phyloP scores from a whole-genome alignment of 2,113 vertebrate species.

The Orcinus orca region DNA sequence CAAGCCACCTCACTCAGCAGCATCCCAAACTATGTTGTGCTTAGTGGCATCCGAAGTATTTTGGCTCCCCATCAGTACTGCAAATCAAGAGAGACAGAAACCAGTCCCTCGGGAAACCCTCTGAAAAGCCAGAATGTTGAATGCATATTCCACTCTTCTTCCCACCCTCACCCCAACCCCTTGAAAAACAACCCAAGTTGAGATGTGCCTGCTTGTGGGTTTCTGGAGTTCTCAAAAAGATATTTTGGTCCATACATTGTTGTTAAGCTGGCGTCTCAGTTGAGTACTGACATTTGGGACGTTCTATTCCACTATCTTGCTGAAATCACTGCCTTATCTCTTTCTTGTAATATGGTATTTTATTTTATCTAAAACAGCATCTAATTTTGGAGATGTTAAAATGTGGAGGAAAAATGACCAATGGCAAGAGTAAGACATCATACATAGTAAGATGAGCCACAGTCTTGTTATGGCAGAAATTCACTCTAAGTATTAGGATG shows the following conservation, averaged over 20 bases:
- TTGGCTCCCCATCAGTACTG: neutral
- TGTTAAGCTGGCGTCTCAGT: neutral
- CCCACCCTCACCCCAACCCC: neutral
- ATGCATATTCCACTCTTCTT: neutral
- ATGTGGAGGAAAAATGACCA: neutral
- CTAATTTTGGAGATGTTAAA: conserved; percentile 20
- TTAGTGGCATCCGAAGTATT: neutral
- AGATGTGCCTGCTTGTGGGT: neutral
- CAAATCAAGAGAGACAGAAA: neutral
- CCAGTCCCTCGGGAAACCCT: neutral
- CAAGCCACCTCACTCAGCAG: neutral
- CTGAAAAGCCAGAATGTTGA: neutral
- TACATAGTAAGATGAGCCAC: neutral
- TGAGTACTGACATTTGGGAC: neutral
- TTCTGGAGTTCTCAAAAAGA: neutral
- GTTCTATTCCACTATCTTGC: neutral
- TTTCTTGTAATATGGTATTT: neutral
- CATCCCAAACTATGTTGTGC: neutral
- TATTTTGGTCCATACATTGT: neutral
- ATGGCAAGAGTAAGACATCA: neutral
- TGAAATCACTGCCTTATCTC: neutral
- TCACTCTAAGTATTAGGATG: neutral
- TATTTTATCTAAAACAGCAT: conserved; percentile 3
- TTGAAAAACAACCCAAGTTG: neutral
- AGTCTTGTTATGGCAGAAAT: neutral